Conservation (phyloP, 2,888 invertebrate genomes). For the Machimus rusticus region DNA sequence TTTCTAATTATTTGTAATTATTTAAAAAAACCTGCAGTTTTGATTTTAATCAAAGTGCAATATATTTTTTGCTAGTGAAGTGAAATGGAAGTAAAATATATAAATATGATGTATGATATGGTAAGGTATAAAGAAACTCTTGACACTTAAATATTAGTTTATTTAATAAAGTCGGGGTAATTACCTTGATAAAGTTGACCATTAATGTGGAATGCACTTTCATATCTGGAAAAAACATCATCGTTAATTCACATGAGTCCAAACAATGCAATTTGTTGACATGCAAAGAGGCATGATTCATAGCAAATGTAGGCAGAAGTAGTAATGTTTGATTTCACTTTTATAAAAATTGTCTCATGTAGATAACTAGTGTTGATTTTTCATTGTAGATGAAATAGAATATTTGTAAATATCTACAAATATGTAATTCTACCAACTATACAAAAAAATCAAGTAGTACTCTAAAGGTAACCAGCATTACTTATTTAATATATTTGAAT, state of each 20-base stretch:
- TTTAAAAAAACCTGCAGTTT: too few relatives aligned
- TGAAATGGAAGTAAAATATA: too few relatives aligned
- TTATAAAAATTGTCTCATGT: neutral
- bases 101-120: neutral
- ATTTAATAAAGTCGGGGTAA: neutral
- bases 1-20: too few relatives aligned
- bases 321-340: neutral
- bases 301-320: neutral
- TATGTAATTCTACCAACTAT: too few relatives aligned
- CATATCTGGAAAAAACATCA: neutral
- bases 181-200: slow-evolving; percentile 31
- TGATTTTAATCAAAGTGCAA: too few relatives aligned
- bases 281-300: neutral
- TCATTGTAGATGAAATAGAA: too few relatives aligned
- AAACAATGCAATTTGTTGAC: neutral
- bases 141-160: neutral
- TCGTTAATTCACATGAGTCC: neutral
- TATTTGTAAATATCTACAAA: too few relatives aligned
- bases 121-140: neutral
- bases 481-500: neutral
- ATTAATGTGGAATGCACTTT: slow-evolving; percentile 15
- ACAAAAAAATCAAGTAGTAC: too few relatives aligned
- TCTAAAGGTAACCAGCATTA: neutral
- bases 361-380: neutral
- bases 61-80: too few relatives aligned